Evolutionary conservation across 2,113 vertebrate genomes (phyloP).

Genomic region (Anhinga anhinga): DNA sequence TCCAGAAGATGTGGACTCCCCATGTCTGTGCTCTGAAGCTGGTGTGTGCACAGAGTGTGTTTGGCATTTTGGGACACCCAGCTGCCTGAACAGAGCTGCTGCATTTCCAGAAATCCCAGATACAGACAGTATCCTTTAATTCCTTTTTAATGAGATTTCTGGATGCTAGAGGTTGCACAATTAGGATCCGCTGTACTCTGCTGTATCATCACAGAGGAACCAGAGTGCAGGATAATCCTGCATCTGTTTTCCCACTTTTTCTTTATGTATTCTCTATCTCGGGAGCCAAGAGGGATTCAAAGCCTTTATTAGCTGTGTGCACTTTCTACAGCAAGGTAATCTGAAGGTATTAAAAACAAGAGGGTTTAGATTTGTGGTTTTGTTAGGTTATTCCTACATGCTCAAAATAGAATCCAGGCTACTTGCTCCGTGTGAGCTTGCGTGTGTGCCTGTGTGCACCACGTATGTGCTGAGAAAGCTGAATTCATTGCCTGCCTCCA

Average conservation of each 20-base stretch:
- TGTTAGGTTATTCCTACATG: background rate
- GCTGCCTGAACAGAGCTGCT: background rate
- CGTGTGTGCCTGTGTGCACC: background rate
- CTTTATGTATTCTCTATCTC: background rate
- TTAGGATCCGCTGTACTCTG: background rate
- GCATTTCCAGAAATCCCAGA: background rate
- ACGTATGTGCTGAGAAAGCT: background rate
- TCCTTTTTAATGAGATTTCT: conserved; percentile 26
- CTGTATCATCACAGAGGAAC: background rate
- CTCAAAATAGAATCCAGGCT: background rate
- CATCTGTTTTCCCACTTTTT: background rate
- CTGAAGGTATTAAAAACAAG: background rate
- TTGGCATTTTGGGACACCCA: background rate
- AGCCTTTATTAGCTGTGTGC: background rate
- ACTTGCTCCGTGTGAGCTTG: background rate
- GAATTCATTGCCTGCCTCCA: background rate
- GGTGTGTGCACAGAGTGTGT: background rate
- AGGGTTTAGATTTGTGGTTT: background rate
- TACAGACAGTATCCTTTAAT: background rate
- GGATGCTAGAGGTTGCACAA: background rate
- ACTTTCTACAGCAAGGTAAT: background rate
- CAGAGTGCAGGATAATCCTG: background rate
- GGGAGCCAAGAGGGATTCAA: background rate
- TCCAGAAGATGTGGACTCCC: accelerated
- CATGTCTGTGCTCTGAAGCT: background rate